A percentile compares a stretch with the other conserved stretches of the same genome.
These are phyloP conservation scores for Drosophila siamana DNA, from an alignment of 2,888 invertebrate genomes.

Conservation along the genomic window DNA sequence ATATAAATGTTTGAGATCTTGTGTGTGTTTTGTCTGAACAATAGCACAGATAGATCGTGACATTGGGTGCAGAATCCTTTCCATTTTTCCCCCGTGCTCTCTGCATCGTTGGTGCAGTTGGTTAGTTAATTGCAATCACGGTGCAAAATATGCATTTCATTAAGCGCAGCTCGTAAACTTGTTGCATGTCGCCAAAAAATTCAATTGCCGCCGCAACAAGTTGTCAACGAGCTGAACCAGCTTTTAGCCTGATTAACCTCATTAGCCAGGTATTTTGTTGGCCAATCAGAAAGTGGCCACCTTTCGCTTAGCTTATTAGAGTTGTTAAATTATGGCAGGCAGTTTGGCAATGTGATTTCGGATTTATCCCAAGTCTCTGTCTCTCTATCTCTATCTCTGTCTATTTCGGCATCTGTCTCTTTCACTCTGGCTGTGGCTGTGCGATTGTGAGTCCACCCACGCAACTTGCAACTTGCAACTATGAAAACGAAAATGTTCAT, in stretches of 20 bases:
- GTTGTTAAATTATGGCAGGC: conserved; percentile 73
- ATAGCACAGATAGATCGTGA: conserved; percentile 42
- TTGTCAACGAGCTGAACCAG: conserved; percentile 27
- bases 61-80: conserved; percentile 14
- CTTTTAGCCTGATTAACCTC: conserved; percentile 55
- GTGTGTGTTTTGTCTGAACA: conserved; percentile 8
- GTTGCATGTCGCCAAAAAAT: conserved; percentile 27
- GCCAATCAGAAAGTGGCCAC: conserved; percentile 54
- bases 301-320: conserved; percentile 71
- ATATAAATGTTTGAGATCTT: background rate
- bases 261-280: conserved; percentile 64
- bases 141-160: conserved; percentile 31
- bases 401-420: background rate
- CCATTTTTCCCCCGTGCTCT: background rate
- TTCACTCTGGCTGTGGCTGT: background rate
- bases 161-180: conserved; percentile 27
- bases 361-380: conserved; percentile 13
- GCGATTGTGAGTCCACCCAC: conserved; percentile 58
- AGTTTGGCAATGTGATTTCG: conserved; percentile 45
- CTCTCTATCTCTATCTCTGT: background rate
- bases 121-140: conserved; percentile 13
- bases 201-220: conserved; percentile 23
- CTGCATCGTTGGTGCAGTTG: background rate
- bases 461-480: conserved; percentile 45
- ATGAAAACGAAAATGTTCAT: conserved; percentile 76